Percentiles rank a stretch among this genome's conserved stretches.
phyloP scores from a whole-genome alignment of 2,113 vertebrate genomes.

The Odocoileus hemionus region DNA sequence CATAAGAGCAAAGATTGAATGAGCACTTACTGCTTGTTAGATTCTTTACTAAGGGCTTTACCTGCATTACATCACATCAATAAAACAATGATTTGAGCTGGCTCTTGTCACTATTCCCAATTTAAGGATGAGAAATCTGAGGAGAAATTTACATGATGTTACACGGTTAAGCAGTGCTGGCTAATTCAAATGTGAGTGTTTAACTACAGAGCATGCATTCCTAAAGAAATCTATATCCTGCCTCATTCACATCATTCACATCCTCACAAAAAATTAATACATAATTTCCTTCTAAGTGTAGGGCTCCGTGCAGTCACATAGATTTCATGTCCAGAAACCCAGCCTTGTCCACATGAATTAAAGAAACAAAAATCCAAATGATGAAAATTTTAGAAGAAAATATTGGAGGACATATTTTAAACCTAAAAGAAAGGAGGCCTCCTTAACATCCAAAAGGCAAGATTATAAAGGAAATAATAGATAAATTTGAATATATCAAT shows the following conservation, averaged over 20 bases:
- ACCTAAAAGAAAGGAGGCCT: not conserved
- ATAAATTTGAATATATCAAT: not conserved
- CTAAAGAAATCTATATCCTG: not conserved
- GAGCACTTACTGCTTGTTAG: not conserved
- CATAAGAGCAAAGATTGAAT: not conserved
- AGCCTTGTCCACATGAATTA: not conserved
- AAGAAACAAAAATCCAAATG: constrained; percentile 6
- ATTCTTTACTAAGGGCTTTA: not conserved
- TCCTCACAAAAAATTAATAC: not conserved
- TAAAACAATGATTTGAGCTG: not conserved
- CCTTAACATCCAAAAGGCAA: not conserved
- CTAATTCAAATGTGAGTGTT: not conserved
- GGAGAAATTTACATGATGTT: not conserved
- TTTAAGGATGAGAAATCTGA: constrained; percentile 20
- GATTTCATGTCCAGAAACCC: not conserved
- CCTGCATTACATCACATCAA: not conserved
- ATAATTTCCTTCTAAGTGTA: not conserved
- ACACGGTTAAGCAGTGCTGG: not conserved
- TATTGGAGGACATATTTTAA: not conserved
- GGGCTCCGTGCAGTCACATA: not conserved
- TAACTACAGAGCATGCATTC: not conserved
- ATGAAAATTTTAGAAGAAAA: not conserved
- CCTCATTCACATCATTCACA: not conserved
- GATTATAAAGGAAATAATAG: not conserved
- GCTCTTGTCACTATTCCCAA: not conserved